phyloP scores from a whole-genome alignment of 2,113 vertebrate genomes.

The Melanocharis versteri region DNA sequence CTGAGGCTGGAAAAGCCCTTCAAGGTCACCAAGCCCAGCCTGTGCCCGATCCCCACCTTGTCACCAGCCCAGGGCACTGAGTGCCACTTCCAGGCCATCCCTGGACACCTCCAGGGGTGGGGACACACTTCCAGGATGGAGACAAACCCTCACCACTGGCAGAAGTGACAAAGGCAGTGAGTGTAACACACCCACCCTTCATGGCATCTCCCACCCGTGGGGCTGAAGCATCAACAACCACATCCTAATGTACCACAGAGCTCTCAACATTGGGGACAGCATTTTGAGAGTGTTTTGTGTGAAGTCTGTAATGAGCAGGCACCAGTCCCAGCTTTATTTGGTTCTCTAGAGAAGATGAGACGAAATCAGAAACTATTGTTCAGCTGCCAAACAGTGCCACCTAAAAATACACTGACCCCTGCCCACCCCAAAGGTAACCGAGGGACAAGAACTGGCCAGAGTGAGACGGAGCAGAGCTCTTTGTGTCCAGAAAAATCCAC shows the following conservation, averaged over 20 bases:
- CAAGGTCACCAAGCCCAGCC: not conserved
- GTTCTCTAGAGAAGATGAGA: not conserved
- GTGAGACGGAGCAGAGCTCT: not conserved
- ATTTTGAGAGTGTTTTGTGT: not conserved
- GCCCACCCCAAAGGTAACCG: not conserved
- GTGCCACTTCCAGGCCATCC: not conserved
- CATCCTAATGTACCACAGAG: accelerated
- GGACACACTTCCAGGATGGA: not conserved
- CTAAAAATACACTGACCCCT: not conserved
- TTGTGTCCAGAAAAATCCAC: not conserved
- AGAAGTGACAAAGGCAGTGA: not conserved
- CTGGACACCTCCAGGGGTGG: not conserved
- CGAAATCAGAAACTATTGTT: slow-evolving; percentile 1
- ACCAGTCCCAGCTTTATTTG: not conserved
- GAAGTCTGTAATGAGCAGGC: not conserved
- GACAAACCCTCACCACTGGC: not conserved
- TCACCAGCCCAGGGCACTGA: not conserved
- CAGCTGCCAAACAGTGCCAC: not conserved
- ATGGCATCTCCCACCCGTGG: accelerated
- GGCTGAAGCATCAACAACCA: not conserved
- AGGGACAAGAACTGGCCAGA: not conserved
- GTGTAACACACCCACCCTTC: not conserved
- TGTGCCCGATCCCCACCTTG: not conserved
- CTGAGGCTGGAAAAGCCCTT: not conserved
- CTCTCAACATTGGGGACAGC: not conserved